Evolutionary conservation across 2,113 vertebrate genomes (phyloP).

Genomic region (Alethe castanea): DNA sequence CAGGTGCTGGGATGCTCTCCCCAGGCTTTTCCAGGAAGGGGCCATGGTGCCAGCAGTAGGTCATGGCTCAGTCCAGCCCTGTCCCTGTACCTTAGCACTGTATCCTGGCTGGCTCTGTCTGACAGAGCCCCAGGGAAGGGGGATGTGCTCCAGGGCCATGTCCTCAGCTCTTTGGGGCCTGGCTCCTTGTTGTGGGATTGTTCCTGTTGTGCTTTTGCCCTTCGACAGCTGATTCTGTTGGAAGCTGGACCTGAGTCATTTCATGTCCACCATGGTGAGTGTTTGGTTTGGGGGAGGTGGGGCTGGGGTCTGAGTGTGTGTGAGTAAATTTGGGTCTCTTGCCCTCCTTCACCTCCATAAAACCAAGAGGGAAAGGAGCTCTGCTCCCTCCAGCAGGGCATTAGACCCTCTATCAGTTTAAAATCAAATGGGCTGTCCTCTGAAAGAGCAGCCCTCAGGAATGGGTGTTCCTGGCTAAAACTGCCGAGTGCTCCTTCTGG

Average conservation of each 20-base stretch:
- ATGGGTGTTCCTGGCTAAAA: neutral
- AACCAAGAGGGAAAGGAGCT: neutral
- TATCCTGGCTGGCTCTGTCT: neutral
- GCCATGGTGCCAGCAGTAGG: fast-evolving
- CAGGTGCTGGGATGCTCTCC: neutral
- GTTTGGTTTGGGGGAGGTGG: neutral
- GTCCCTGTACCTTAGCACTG: fast-evolving
- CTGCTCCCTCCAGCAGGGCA: fast-evolving
- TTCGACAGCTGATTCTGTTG: fast-evolving
- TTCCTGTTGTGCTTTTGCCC: neutral
- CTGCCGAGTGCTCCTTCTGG: fast-evolving
- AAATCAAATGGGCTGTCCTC: neutral
- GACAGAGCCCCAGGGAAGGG: neutral
- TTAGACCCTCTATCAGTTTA: neutral
- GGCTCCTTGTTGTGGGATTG: neutral
- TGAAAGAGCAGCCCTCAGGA: neutral
- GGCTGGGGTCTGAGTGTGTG: neutral
- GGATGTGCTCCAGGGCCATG: fast-evolving
- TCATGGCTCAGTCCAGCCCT: fast-evolving
- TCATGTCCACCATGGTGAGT: neutral
- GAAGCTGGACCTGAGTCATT: neutral
- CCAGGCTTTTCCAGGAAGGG: neutral
- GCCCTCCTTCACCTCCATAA: neutral
- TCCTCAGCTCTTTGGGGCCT: neutral
- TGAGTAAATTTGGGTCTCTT: neutral